Evolutionary conservation across 1,140 invertebrate genomes (phyloP), one percentile per base, ranked within the genome.

Genomic region (Drosophila orena): DNA sequence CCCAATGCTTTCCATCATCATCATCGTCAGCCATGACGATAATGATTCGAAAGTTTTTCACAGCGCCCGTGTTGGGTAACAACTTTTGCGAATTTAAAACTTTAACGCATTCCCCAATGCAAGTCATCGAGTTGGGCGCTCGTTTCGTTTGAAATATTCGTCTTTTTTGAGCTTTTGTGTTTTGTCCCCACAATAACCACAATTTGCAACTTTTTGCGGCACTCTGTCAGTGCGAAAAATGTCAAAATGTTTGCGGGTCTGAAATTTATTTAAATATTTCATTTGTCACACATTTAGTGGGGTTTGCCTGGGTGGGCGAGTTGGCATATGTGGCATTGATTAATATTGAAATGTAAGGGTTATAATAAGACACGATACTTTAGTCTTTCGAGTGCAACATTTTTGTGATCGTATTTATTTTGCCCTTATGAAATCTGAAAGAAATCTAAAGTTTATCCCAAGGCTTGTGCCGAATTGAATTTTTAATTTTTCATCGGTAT

Each of bases 191-290:
- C 84, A 88, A 89, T 89, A 79, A 89, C 83, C 83, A 81, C 83
- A 88, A 88, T 89, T 88, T 88, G 84, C 66, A 88, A 88, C 84
- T 88, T 88, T 88, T 79, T 89, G 83, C 76, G 46, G 66, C 76
- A 72, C 75, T 78, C 71, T 72, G 75, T 77, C 76, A 78, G 65
- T 78, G 74, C 74, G 73, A 76, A 77, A 70, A 50, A 77, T 72
- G 84, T 86, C 79, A 83, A 77, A 86, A 88, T 83, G 71, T 88
- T 86, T 88, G 80, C 73, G 58, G 66, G 75, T 62, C 75, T 61
- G 57, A 85, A 56, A 77, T 66, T 68, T 88, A 81, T 86, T 88
- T 86, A 83, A 88, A 86, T 88, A 86, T 86, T 86, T 86, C 73
- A 86, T 89, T 83, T 86, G 83, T 86, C 79, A 81, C 75, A 79